Evolutionary conservation across 1,140 invertebrate species (phyloP), one percentile per base, ranked within the genome.

Genomic region (Eueides isabella): DNA sequence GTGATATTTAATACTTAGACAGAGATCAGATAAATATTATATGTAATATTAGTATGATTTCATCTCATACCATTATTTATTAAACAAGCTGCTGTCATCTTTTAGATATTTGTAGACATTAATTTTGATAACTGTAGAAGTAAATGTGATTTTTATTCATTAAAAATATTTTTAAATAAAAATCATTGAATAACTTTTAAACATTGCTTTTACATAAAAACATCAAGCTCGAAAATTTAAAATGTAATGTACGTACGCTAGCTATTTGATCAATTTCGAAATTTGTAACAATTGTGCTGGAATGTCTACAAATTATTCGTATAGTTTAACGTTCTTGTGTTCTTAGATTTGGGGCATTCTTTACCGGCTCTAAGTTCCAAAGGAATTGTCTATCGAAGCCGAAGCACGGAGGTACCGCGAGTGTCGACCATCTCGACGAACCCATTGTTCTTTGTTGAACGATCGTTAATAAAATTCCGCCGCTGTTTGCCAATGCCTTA

Each of bases 381-480:
- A 31, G 71, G 73, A 76, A 35, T 68, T 6, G 61, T 70, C n/a
- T 65, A 64, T 61, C 67, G 23, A 67, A 19, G 41, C 29, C 66
- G 35, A n/a, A 67, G 41, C 61, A 30, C 62, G 63, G 62, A 70
- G 69, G 33, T 66, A 69, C 67, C 44, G 31, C 65, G 12, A 38
- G 64, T 66, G 73, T 71, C 29, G 41, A 55, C 61, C 64, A 64
- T 73, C 75, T 72, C 71, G 35, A 71, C 70, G 67, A 73, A 73
- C 66, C 71, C 68, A 79, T 80, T 79, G 81, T 82, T 82, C 79
- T 80, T 76, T 73, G 73, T 73, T 77, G 72, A 75, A 66, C 73
- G 67, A 73, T 79, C 74, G 81, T 80, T 82, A 80, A 82, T 78
- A 80, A 81, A 80, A 83, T 80, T 78, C 79, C 80, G 63, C 23